phyloP scores from a whole-genome alignment of 2,113 vertebrate species.

The Pyxicephalus adspersus region DNA sequence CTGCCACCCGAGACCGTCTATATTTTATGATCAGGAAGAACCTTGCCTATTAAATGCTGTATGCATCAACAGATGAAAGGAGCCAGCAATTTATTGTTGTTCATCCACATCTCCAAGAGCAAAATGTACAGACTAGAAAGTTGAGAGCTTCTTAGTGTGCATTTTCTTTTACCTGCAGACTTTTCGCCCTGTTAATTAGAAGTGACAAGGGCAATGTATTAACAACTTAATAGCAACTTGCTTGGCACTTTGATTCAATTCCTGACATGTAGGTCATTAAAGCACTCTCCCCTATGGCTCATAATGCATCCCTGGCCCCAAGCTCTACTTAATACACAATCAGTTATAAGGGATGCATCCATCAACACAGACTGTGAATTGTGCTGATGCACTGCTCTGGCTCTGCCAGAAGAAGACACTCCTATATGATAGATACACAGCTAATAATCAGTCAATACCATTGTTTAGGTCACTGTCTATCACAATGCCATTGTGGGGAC shows the following conservation, averaged over 20 bases:
- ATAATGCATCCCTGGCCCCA: not conserved
- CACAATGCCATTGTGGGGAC: slow-evolving; percentile 84
- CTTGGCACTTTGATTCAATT: slow-evolving; percentile 36
- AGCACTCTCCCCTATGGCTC: slow-evolving; percentile 9
- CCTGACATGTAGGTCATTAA: slow-evolving; percentile 46
- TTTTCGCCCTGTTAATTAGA: slow-evolving; percentile 47
- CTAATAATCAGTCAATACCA: slow-evolving; percentile 89
- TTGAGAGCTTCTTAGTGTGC: slow-evolving; percentile 5
- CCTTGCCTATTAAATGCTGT: not conserved
- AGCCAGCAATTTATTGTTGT: not conserved
- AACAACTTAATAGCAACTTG: slow-evolving; percentile 55
- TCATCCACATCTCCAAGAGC: not conserved
- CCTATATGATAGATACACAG: slow-evolving; percentile 89
- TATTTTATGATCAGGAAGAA: no score
- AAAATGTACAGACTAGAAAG: slow-evolving; percentile 6
- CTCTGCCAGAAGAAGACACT: slow-evolving; percentile 66
- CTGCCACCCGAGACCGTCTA: no score
- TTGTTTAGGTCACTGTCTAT: slow-evolving; percentile 80
- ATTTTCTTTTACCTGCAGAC: slow-evolving; percentile 20
- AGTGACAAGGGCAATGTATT: slow-evolving; percentile 53
- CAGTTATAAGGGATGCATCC: slow-evolving; percentile 70
- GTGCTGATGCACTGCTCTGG: slow-evolving; percentile 68
- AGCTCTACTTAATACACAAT: slow-evolving; percentile 48
- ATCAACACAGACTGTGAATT: slow-evolving; percentile 61
- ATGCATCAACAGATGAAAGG: not conserved